These are phyloP conservation scores for Thereva unica DNA, from an alignment of 2,888 invertebrate species.

Conservation along the genomic window DNA sequence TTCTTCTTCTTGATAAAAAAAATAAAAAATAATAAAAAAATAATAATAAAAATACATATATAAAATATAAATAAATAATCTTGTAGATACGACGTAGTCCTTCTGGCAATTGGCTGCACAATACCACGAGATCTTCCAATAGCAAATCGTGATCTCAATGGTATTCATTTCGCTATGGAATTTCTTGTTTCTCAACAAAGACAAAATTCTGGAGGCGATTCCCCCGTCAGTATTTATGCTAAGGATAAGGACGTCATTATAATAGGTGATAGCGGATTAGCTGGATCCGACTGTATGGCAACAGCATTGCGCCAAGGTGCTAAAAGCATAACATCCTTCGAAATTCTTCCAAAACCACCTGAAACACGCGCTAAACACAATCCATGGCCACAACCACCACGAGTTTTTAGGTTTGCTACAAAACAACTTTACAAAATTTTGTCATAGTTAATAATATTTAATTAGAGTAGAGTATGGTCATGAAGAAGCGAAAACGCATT, in stretches of 20 bases:
- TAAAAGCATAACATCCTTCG: constrained; percentile 85
- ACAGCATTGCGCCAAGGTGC: constrained; percentile 95
- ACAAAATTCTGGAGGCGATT: constrained; percentile 75
- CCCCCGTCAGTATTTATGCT: constrained; percentile 69
- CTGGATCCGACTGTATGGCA: constrained; percentile 97
- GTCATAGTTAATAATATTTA: constrained; percentile 3
- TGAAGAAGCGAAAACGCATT: constrained; percentile 89
- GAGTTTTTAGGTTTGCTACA: constrained; percentile 76
- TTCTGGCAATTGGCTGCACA: constrained; percentile 92
- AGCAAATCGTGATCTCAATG: constrained; percentile 83
- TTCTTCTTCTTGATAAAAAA: too few relatives aligned
- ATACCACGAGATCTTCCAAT: constrained; percentile 92
- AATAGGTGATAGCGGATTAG: constrained; percentile 80
- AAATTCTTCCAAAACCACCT: constrained; percentile 94
- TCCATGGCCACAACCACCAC: constrained; percentile 99
- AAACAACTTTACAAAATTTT: background rate
- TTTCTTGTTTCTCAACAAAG: constrained; percentile 97
- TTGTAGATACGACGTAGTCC: constrained; percentile 77
- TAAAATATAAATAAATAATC: too few relatives aligned
- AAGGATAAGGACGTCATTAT: constrained; percentile 93
- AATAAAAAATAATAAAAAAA: too few relatives aligned
- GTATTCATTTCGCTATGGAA: constrained; percentile 97
- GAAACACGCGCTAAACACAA: constrained; percentile 80
- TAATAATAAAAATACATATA: too few relatives aligned
- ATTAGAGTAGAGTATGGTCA: constrained; percentile 93